Base-by-base conservation (phyloP, 2,888 invertebrate species). In the Melikaiella ostensackeni region DNA sequence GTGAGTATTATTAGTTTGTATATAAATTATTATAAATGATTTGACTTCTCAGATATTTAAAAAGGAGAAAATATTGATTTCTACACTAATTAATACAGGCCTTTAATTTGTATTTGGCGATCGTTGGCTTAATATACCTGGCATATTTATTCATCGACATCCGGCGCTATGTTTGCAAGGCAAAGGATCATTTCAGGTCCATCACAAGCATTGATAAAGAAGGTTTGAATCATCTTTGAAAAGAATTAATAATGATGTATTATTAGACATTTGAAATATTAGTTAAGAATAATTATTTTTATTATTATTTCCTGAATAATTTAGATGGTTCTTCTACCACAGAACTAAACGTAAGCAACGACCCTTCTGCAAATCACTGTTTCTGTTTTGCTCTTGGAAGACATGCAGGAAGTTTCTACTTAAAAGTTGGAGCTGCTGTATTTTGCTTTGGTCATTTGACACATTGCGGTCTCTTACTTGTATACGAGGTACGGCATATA, bases 91-190 rank as follows among this genome's bases (percentile, higher is more conserved):
- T 46, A 46, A n/a, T 6, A 46, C 46, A 46, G 46, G 46, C n/a
- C 46, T 46, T 46, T 46, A 46, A 46, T 46, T 46, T 46, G 46
- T 46, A 46, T 46, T 46, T 46, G 46, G 46, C 46, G 46, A 46
- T 46, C 46, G 46, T 46, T 46, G 46, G 46, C 7, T 46, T 46
- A 46, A 46, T 46, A 46, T 46, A 46, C 13, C 19, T 46, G n/a
- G 19, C 46, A 46, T 46, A 46, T 46, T 46, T 46, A 7, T 46
- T 46, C 46, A 16, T 46, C 46, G 46, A 46, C 7, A 46, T 46
- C 7, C 46, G 46, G 7, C 46, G 46, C 19, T 46, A 46, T 46
- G 46, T 46, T 7, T 46, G 46, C 46, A 46, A 46, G n/a, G 46
- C 46, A 46, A 46, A 46, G 16, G 46, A 46, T 46, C 46, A 46